Conservation (phyloP, 1,140 invertebrate genomes). For the Dendroctonus valens region DNA sequence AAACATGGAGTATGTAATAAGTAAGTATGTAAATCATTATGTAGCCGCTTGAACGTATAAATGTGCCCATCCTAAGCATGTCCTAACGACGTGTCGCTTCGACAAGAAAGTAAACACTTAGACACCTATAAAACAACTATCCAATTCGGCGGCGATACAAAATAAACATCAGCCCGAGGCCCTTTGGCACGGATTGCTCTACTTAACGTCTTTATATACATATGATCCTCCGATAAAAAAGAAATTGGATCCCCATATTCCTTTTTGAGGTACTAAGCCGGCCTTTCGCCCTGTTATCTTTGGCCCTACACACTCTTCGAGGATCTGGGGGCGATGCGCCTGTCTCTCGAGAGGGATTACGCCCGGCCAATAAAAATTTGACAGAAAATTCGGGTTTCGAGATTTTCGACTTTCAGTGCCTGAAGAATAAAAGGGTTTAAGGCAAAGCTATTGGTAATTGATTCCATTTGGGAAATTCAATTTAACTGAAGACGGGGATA, state of each 20-base stretch:
- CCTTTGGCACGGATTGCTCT: conserved; percentile 17
- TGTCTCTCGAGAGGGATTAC: conserved; percentile 23
- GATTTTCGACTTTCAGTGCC: conserved; percentile 2
- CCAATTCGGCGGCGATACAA: conserved; percentile 14
- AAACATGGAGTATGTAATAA: too few relatives aligned
- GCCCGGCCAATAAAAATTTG: conserved; percentile 24
- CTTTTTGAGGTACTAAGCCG: conserved; percentile 25
- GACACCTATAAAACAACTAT: conserved; percentile 12
- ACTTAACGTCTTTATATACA: conserved; percentile 28
- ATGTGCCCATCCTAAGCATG: too few relatives aligned
- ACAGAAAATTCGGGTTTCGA: conserved; percentile 18
- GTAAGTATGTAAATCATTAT: too few relatives aligned
- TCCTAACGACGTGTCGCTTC: neutral
- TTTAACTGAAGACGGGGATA: too few relatives aligned
- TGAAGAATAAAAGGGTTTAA: too few relatives aligned
- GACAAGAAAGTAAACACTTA: conserved; percentile 12
- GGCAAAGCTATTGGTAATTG: too few relatives aligned
- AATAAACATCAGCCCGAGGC: conserved; percentile 18
- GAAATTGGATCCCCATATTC: conserved; percentile 24
- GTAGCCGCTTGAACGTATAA: too few relatives aligned
- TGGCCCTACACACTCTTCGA: conserved; percentile 19
- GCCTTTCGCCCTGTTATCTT: conserved; percentile 25
- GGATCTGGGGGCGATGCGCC: conserved; percentile 16
- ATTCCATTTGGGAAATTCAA: too few relatives aligned
- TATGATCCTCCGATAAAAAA: conserved; percentile 27